Base-by-base conservation (phyloP, 2,888 invertebrate genomes). In the Orthosia gothica region DNA sequence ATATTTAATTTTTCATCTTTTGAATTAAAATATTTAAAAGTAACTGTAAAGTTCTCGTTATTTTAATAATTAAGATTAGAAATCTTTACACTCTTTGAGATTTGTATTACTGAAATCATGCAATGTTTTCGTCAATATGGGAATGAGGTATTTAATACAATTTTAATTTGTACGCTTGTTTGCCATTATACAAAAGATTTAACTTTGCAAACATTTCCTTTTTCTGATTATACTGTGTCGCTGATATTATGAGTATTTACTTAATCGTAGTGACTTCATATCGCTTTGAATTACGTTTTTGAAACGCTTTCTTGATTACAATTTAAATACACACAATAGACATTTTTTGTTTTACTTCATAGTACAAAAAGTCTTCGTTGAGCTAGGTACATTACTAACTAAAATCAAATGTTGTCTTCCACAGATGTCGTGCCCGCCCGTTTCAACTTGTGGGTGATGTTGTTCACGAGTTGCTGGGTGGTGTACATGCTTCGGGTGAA, bases 401-500 rank as follows among this genome's bases (percentile, higher is more conserved):
- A 75, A 26, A 65, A 49, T 32, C 45, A 52, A 61, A 52, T 66
- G 59, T 49, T 72, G 50, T 78, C 75, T 49, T 71, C 92, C 91
- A 2, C 93, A 96, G 96, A 95, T 85, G 92, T 91, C 18, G 88
- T 96, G 26, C 96, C 96, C 7, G 94, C 90, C 64, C 92, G 96
- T 81, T 93, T 96, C 79, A 96, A 95, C 85, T 82, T 96, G 61
- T 96, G 96, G 95, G 78, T 96, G 58, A 98, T 98, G 98, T 92
- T 98, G 83, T 98, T 98, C 91, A 97, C 98, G 75, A 97, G 97
- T 81, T 98, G 98, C 85, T 97, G 98, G 94, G 97, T 98, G 83
- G 97, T 97, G 20, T 98, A 98, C 94, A 98, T 98, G 97, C 96
- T 98, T 82, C 97, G 98, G 67, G 97, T 98, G 2, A 98, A 98